Evolutionary conservation across 2,113 vertebrate genomes (phyloP), one percentile per base, ranked within the genome.

Genomic region (Toxotes chatareus): DNA sequence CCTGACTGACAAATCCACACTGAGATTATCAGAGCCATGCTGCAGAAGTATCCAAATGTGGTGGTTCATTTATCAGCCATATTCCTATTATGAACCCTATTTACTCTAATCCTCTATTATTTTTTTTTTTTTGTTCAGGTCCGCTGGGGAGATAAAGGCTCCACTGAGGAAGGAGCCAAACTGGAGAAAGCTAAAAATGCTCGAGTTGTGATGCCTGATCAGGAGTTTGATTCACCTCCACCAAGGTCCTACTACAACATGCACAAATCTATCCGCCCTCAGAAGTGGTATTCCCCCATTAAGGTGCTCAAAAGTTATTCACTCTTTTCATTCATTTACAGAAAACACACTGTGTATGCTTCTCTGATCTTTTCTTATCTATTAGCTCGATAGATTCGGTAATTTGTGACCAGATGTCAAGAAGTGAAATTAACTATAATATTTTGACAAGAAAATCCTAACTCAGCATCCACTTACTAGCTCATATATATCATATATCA

Each of bases 141-240:
- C 53, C 97, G 97, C 14, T 99, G 98, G 98, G 98, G 98, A 60
- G 98, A 99, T 73, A 99, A 96, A 80, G 98, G 98, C 38, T 99
- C 98, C 4, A 99, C 98, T 0, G 98, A 99, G 90, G 98, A 99
- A 93, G 98, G 98, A 0, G 97, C 98, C 34, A 99, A 99, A 87
- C 44, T 99, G 80, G 98, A 99, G 93, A 98, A 98, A 74, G 97
- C 98, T 32, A 99, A 99, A 93, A 99, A 99, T 0, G 98, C 98
- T 19, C 93, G 96, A 1, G 97, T 99, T 34, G 97, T 97, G 90
- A 96, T 99, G 96, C 97, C 98, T 0, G 94, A 95, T 19, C 94
- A 97, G 83, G 98, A 99, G 47, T 97, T 94, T 0, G 97, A 98
- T 53, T 95, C 95, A 59, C 93, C 95, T 0, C 95, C 96, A 16